Evolutionary conservation across 2,113 vertebrate species (phyloP).

Genomic region (Callipepla squamata): DNA sequence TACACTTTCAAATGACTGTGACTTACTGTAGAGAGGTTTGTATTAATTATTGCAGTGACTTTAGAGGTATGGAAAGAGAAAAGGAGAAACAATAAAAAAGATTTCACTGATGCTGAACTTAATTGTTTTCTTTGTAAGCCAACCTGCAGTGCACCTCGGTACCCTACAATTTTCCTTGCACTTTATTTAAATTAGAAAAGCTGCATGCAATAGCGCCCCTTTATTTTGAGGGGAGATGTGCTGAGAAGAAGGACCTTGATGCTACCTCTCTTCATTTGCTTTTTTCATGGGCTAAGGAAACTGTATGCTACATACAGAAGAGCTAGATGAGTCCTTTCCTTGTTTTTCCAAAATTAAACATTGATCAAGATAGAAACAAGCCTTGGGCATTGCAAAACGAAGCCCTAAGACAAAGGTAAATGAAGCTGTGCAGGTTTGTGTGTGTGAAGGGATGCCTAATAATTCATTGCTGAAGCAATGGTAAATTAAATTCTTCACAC

Average conservation of each 20-base stretch:
- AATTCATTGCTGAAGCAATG: accelerated
- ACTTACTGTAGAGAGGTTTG: background rate
- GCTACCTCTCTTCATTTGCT: background rate
- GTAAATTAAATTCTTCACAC: background rate
- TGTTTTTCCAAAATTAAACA: background rate
- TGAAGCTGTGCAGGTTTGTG: background rate
- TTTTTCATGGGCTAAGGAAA: background rate
- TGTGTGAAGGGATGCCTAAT: background rate
- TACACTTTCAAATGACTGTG: background rate
- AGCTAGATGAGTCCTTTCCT: background rate
- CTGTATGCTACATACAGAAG: background rate
- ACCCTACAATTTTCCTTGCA: background rate
- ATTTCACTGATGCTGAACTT: background rate
- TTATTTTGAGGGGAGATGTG: background rate
- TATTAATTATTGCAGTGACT: no score
- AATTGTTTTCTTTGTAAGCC: background rate
- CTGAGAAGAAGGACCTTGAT: background rate
- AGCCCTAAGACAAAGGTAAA: background rate
- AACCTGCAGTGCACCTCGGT: background rate
- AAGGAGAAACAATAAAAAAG: no score
- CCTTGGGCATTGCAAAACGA: background rate
- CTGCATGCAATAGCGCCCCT: accelerated
- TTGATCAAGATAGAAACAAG: background rate
- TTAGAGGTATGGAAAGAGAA: no score
- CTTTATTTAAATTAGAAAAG: background rate